Conservation (phyloP, 2,113 vertebrate species). For the human (Homo sapiens) region GRCh38 chr12:132385501-132386000, state of each 20-base stretch:
- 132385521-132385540: not conserved
- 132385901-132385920: not conserved
- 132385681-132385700: not conserved
- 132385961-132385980: rapidly evolving
- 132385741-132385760: not conserved
- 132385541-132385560: not conserved
- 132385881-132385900: too few species aligned
- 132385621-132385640: not conserved
- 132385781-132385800: rapidly evolving
- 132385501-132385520: not conserved
- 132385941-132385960: not conserved
- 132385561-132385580: rapidly evolving
- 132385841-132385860: not conserved
- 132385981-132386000: not conserved
- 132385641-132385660: not conserved
- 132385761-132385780: rapidly evolving
- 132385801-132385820: not conserved
- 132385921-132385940: rapidly evolving
- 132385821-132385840: not conserved
- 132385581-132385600: not conserved
- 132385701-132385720: not conserved
- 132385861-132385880: rapidly evolving
- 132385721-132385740: not conserved
- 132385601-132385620: rapidly evolving
- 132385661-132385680: not conserved